Evolutionary conservation across 2,797 vertebrate genomes (phyloP).

Genomic region (Babyrousa celebensis): DNA sequence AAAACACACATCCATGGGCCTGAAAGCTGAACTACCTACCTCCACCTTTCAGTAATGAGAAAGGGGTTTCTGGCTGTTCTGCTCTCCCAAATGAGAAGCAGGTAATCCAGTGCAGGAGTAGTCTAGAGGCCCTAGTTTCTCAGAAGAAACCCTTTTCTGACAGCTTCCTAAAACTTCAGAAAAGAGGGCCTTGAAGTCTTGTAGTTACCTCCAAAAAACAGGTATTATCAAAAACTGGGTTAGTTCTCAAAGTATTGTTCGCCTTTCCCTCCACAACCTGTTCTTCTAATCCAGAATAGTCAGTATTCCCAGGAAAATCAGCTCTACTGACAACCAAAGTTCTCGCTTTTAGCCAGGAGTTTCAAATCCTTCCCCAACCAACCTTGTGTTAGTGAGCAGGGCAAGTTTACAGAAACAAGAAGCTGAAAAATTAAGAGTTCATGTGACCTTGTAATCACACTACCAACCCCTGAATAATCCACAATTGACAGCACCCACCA

Average conservation of each 20-base stretch:
- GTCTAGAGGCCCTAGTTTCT: not conserved
- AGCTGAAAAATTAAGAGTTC: not conserved
- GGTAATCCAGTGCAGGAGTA: not conserved
- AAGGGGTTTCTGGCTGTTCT: not conserved
- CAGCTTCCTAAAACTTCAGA: slow-evolving; percentile 29
- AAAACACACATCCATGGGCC: not conserved
- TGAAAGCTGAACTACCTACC: not conserved
- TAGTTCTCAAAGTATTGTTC: not conserved
- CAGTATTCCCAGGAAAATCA: not conserved
- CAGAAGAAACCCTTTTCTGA: not conserved
- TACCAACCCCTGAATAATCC: not conserved
- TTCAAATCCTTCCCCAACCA: slow-evolving; percentile 36
- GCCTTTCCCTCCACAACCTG: not conserved
- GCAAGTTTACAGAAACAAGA: slow-evolving; percentile 10
- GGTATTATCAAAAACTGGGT: not conserved
- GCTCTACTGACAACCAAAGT: not conserved
- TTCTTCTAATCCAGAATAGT: not conserved
- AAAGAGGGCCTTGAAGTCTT: not conserved
- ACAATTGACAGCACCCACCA: not conserved
- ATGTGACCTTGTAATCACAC: not conserved
- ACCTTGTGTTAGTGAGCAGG: not conserved
- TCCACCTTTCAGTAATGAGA: not conserved
- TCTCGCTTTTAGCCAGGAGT: not conserved
- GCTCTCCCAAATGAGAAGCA: not conserved
- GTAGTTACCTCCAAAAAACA: not conserved